phyloP scores from a whole-genome alignment of 2,113 vertebrate genomes.

The Lasiurus cinereus region DNA sequence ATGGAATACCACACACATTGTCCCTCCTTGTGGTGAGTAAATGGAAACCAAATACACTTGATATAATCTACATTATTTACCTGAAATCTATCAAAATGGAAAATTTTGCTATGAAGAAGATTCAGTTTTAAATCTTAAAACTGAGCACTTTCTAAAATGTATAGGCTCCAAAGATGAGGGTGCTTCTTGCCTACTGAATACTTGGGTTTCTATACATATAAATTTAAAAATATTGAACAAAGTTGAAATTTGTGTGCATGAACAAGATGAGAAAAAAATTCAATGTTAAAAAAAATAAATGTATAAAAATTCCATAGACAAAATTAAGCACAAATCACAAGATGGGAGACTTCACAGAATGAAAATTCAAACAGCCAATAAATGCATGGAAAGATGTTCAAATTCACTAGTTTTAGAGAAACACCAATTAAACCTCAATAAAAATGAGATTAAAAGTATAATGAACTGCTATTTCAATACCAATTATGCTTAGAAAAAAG shows the following conservation, averaged over 20 bases:
- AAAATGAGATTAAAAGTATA: slow-evolving; percentile 31
- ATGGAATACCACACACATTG: neutral
- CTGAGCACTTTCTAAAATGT: slow-evolving; percentile 13
- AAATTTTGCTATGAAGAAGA: neutral
- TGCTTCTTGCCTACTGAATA: slow-evolving; percentile 13
- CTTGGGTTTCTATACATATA: neutral
- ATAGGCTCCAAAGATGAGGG: neutral
- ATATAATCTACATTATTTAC: neutral
- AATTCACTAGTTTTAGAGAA: neutral
- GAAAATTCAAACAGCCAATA: neutral
- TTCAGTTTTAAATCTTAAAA: slow-evolving; percentile 32
- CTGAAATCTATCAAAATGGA: neutral
- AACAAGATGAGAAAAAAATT: neutral
- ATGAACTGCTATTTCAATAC: slow-evolving; percentile 8
- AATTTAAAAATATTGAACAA: neutral
- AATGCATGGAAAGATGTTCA: slow-evolving; percentile 33
- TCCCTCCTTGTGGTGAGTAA: neutral
- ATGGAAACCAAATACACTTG: neutral
- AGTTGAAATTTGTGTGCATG: neutral
- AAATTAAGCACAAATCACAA: slow-evolving; percentile 43
- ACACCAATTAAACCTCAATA: slow-evolving; percentile 12
- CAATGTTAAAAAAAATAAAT: neutral
- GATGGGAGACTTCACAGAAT: neutral
- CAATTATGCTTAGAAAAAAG: slow-evolving; percentile 43
- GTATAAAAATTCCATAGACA: neutral